Evolutionary conservation across 2,113 vertebrate genomes (phyloP), one percentile per base, ranked within the genome.

Genomic region (Felis chaus): DNA sequence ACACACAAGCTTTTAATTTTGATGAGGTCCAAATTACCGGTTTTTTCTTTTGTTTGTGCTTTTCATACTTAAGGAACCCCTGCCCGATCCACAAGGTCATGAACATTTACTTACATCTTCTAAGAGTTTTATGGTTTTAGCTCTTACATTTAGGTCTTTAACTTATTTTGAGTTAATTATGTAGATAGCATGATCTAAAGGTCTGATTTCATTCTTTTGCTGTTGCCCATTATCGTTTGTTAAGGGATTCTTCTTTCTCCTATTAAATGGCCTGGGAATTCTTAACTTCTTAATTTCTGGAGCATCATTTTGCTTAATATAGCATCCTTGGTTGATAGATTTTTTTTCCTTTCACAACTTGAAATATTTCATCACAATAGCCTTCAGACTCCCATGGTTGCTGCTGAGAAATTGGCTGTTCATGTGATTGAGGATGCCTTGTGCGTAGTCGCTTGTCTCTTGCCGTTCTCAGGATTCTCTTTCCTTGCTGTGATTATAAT

Each of bases 271-370:
- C 45, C 18, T 65, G 68, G 33, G 3, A 73, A 45, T 12, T 89
- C 41, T 93, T 82, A 39, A 55, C 45, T 33, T 36, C 33, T 95
- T 93, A 13, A 95, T 69, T 94, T 86, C 48, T 85, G n/a, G 79
- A 89, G 18, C 9, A n/a, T 63, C 41, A 18, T 61, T 92, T 89
- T 97, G 27, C 31, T 61, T 45, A 61, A 63, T 68, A 45, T n/a
- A 80, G 71, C 78, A 78, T 92, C 78, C 61, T 90, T 80, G 29
- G 41, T 29, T 83, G 66, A 57, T 9, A 48, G 7, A 61, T 61
- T 21, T 73, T 63, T 79, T 95, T 65, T 66, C 18, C 41, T 50
- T 53, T 68, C 41, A 78, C 36, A 65, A 68, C 27, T 83, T 63
- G 29, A 90, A 83, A 39, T 90, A 93, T 45, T 91, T 88, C 15